phyloP scores from a whole-genome alignment of 2,113 vertebrate genomes.

The Morone chrysops region DNA sequence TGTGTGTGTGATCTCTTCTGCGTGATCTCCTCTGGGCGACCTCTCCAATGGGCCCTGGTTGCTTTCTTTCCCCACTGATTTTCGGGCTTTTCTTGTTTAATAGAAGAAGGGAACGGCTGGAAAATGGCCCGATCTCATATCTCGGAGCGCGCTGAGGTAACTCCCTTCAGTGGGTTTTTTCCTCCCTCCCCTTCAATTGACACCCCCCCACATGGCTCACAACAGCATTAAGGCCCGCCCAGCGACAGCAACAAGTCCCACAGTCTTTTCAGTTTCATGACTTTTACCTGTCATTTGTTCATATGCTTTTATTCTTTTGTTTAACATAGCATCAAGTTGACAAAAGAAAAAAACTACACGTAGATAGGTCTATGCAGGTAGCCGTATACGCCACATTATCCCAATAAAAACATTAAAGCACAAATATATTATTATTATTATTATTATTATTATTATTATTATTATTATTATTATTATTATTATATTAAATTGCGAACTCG shows the following conservation, averaged over 20 bases:
- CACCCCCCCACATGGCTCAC: slow-evolving; percentile 75
- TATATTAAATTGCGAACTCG: background rate
- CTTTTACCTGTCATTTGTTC: background rate
- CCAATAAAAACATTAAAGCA: background rate
- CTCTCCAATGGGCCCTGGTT: background rate
- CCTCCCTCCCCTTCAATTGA: slow-evolving; percentile 66
- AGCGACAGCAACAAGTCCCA: slow-evolving; percentile 76
- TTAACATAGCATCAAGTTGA: background rate
- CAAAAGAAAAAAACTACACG: background rate
- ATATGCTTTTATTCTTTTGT: rapidly evolving
- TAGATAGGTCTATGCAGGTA: too few relatives aligned
- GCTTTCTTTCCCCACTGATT: background rate
- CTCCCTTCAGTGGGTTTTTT: slow-evolving; percentile 70
- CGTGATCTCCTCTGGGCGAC: slow-evolving; percentile 8
- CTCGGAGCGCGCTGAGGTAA: slow-evolving; percentile 73
- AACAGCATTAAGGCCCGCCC: slow-evolving; percentile 80
- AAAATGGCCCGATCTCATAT: slow-evolving; percentile 70
- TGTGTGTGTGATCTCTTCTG: background rate
- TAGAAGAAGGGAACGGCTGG: slow-evolving; percentile 49
- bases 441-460: too few relatives aligned
- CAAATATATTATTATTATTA: too few relatives aligned
- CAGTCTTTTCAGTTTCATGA: slow-evolving; percentile 16
- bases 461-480: too few relatives aligned
- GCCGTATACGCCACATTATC: too few relatives aligned
- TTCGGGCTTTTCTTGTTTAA: slow-evolving; percentile 44